Percentiles rank a stretch among this genome's conserved stretches.
phyloP scores from a whole-genome alignment of 1,140 invertebrate species.

The Lasioglossum albipes region DNA sequence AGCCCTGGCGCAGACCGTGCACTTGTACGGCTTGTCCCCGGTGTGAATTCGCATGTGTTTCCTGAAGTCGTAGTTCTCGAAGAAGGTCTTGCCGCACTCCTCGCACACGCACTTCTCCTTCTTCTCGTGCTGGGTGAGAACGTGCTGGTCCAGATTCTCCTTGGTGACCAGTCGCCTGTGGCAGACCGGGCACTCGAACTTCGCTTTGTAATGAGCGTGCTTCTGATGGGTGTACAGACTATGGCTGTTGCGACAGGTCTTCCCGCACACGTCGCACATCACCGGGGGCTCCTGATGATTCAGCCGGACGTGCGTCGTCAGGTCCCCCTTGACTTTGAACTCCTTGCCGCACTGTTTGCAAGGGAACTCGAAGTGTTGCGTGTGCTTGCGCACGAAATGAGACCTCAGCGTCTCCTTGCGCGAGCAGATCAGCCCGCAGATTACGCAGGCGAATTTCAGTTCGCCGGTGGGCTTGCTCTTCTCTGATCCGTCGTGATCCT shows the following conservation, averaged over 20 bases:
- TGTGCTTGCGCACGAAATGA: conserved; percentile 72
- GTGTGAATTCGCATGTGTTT: conserved; percentile 84
- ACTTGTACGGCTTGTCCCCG: conserved; percentile 82
- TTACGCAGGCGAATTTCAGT: conserved; percentile 31
- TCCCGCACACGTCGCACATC: conserved; percentile 85
- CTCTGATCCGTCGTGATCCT: conserved; percentile 28
- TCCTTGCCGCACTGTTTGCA: conserved; percentile 82
- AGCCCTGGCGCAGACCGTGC: conserved; percentile 82
- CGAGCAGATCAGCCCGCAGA: conserved; percentile 41
- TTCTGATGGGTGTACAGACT: conserved; percentile 77
- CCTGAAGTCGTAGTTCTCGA: conserved; percentile 81
- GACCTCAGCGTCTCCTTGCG: conserved; percentile 49
- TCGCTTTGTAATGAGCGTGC: conserved; percentile 77
- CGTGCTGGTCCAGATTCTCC: conserved; percentile 78
- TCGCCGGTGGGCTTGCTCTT: not conserved
- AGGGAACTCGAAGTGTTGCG: conserved; percentile 73
- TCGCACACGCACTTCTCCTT: conserved; percentile 79
- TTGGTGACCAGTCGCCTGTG: conserved; percentile 75
- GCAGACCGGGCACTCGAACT: conserved; percentile 75
- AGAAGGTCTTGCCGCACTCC: conserved; percentile 82
- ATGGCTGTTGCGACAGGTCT: conserved; percentile 78
- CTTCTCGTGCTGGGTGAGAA: conserved; percentile 76
- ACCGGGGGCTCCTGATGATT: conserved; percentile 84
- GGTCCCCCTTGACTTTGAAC: conserved; percentile 80
- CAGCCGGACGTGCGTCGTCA: conserved; percentile 84